Evolutionary conservation across 2,888 invertebrate genomes (phyloP).

Genomic region (Eupelmus urozonus): DNA sequence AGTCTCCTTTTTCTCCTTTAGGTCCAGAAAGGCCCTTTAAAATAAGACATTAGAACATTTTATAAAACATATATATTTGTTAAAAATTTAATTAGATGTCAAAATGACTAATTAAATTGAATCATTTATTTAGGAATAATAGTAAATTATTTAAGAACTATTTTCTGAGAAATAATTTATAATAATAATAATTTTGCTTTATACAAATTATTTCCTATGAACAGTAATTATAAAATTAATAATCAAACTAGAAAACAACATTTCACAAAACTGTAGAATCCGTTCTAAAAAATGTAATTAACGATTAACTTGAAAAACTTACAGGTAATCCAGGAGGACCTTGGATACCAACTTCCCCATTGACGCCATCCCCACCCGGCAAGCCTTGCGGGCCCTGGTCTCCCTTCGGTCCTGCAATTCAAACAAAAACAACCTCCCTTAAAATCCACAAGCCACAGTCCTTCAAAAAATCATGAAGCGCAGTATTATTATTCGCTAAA

Average conservation of each 20-base stretch:
- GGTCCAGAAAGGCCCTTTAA: constrained; percentile 87
- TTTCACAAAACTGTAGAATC: neutral
- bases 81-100: too few relatives aligned
- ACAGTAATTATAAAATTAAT: too few relatives aligned
- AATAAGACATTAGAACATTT: too few relatives aligned
- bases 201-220: neutral
- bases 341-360: constrained; percentile 90
- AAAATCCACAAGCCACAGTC: neutral
- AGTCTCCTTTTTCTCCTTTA: constrained; percentile 92
- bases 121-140: too few relatives aligned
- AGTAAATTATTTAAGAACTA: too few relatives aligned
- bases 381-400: constrained; percentile 87
- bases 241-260: neutral
- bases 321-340: constrained; percentile 92
- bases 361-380: constrained; percentile 85
- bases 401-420: constrained; percentile 84
- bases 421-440: constrained; percentile 37
- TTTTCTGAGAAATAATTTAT: neutral
- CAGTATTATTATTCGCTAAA: constrained; percentile 21
- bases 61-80: too few relatives aligned
- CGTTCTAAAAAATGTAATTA: neutral
- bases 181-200: neutral
- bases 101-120: too few relatives aligned
- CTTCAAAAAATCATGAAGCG: constrained; percentile 7
- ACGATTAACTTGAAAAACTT: constrained; percentile 69